These are phyloP conservation scores for Nephila pilipes DNA, from an alignment of 1,140 invertebrate genomes.

Conservation along the genomic window DNA sequence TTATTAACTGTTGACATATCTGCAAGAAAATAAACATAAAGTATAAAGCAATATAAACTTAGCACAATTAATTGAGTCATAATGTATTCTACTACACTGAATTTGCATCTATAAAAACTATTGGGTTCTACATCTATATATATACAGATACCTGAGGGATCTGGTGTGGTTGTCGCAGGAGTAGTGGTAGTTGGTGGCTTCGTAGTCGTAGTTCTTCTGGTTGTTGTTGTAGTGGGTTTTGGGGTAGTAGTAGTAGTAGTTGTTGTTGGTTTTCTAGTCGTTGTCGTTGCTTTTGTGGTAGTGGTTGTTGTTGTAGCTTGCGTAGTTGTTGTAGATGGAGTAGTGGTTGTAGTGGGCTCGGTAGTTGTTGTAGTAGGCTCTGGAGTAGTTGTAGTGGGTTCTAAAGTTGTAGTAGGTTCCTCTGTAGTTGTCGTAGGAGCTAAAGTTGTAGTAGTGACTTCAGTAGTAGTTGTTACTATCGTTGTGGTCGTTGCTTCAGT, in stretches of 20 bases:
- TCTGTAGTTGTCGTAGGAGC: slow-evolving; percentile 53
- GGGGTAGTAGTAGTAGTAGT: slow-evolving; percentile 70
- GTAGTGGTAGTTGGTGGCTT: slow-evolving; percentile 73
- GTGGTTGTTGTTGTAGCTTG: slow-evolving; percentile 55
- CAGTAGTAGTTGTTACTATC: slow-evolving; percentile 39
- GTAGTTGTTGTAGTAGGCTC: slow-evolving; percentile 69
- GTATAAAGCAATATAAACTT: too few species aligned
- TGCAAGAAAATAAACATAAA: too few species aligned
- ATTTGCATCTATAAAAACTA: not conserved
- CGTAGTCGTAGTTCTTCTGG: slow-evolving; percentile 76
- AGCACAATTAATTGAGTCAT: too few species aligned
- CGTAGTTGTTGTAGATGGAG: slow-evolving; percentile 45
- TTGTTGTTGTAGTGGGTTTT: slow-evolving; percentile 64
- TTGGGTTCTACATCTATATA: not conserved
- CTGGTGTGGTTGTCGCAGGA: slow-evolving; percentile 73
- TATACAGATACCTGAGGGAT: slow-evolving; percentile 73
- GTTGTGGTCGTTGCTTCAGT: slow-evolving; percentile 52
- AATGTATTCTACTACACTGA: too few species aligned
- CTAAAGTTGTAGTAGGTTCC: slow-evolving; percentile 70
- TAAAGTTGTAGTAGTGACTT: slow-evolving; percentile 46
- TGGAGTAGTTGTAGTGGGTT: slow-evolving; percentile 56
- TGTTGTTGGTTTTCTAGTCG: slow-evolving; percentile 57
- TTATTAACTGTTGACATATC: too few species aligned
- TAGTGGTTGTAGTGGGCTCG: slow-evolving; percentile 73
- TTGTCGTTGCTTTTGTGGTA: slow-evolving; percentile 42